Base-by-base conservation (phyloP, 2,888 invertebrate genomes). In the Papilio gigon region DNA sequence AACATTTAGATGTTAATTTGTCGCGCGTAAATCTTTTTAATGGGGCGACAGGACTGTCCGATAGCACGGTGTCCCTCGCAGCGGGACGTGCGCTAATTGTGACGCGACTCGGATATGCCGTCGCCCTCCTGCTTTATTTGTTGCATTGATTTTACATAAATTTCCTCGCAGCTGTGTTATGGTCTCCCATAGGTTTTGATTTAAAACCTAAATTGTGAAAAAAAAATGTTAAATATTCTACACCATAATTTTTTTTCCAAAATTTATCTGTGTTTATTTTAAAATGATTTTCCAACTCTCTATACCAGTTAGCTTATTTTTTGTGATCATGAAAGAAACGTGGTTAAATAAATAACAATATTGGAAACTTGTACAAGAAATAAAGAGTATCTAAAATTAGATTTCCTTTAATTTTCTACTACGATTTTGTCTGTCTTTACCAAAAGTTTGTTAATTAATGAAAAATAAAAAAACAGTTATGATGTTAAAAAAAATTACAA, bases 11-110 rank as follows among this genome's bases (percentile, higher is more conserved):
- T 44, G 64, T 60, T 65, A 65, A 69, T 69, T 69, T 65, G 61
- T 58, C 17, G 14, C n/a, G 11, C n/a, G 65, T 61, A 70, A 70
- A 65, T 66, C 69, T 70, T 62, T 65, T 60, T 70, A 65, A 59
- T 61, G 61, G 56, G 44, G 17, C 44, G 61, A 62, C 65, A 37
- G 44, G 35, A 70, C 12, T 27, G 44, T 75, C 75, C 73, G 77
- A 77, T 74, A 75, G 76, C 72, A 77, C 76, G 80, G 77, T 72
- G 75, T 73, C 68, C 71, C 73, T 71, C 76, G 75, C 79, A 75
- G 74, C 76, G 80, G 80, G 83, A 76, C 66, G 70, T 73, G 65
- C 71, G 75, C 80, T 85, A 85, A 85, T 85, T 83, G 84, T 82
- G 79, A 80, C 78, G 76, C 77, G 77, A 73, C 73, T 76, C 76